Evolutionary conservation across 2,888 invertebrate genomes (phyloP).

Genomic region (Apamea epomidion): DNA sequence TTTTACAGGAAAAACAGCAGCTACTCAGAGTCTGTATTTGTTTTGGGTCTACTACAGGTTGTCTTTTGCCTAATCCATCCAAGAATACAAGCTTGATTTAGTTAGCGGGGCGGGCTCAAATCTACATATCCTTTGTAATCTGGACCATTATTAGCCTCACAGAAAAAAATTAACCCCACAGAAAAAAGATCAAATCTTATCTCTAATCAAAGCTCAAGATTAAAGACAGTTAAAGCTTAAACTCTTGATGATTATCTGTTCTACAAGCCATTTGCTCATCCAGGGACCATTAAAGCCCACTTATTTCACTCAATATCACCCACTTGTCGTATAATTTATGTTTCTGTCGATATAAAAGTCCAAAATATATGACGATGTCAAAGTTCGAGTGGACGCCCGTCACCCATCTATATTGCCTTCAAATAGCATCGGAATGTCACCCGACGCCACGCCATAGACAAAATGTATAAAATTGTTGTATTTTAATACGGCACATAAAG

Average conservation of each 20-base stretch:
- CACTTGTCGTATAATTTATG: slow-evolving; percentile 58
- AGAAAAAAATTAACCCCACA: neutral
- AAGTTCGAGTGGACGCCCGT: slow-evolving; percentile 69
- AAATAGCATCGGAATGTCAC: slow-evolving; percentile 66
- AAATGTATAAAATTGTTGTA: slow-evolving; percentile 67
- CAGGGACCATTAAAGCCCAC: slow-evolving; percentile 45
- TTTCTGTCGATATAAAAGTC: slow-evolving; percentile 65
- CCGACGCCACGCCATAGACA: slow-evolving; percentile 55
- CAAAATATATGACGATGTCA: slow-evolving; percentile 70
- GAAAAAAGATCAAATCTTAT: slow-evolving; percentile 33
- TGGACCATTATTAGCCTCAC: neutral
- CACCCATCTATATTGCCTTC: slow-evolving; percentile 67
- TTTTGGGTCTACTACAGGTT: neutral
- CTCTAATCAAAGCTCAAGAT: slow-evolving; percentile 35
- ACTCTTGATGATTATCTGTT: slow-evolving; percentile 43
- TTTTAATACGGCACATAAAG: slow-evolving; percentile 65
- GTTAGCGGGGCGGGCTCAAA: neutral
- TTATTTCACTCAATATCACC: slow-evolving; percentile 61
- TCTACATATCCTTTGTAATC: neutral
- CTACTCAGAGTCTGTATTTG: neutral
- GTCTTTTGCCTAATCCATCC: neutral
- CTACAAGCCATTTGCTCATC: slow-evolving; percentile 48
- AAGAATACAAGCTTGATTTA: neutral
- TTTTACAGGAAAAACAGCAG: no score
- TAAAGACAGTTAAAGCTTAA: slow-evolving; percentile 33